phyloP scores from a whole-genome alignment of 2,113 vertebrate species.

The Excalfactoria chinensis region DNA sequence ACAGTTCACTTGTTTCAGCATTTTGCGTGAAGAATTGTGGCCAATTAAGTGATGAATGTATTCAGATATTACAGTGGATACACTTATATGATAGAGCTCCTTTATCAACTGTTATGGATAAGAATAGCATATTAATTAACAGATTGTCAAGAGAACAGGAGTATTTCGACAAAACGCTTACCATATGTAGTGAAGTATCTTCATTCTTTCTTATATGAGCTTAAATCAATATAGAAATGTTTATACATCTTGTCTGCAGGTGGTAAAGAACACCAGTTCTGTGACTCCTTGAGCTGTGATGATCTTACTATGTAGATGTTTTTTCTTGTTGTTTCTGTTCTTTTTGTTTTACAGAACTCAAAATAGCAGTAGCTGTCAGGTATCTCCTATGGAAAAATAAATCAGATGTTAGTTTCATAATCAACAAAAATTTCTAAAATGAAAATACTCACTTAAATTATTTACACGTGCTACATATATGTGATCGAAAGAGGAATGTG shows the following conservation, averaged over 20 bases:
- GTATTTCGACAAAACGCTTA: not conserved
- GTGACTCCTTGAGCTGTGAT: not conserved
- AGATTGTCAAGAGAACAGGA: not conserved
- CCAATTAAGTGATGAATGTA: slow-evolving; percentile 39
- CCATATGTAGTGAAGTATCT: not conserved
- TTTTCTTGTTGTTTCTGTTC: not conserved
- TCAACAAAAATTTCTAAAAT: not conserved
- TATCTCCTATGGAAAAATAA: not conserved
- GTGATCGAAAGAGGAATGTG: not conserved
- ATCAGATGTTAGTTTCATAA: not conserved
- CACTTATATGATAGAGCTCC: slow-evolving; percentile 5
- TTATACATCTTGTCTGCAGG: not conserved
- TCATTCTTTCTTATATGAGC: not conserved
- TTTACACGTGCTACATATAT: not conserved
- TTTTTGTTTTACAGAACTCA: not conserved
- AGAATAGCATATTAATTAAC: slow-evolving; percentile 31
- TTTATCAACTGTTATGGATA: slow-evolving; percentile 43
- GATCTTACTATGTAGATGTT: not conserved
- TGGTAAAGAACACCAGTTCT: not conserved
- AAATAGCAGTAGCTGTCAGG: not conserved
- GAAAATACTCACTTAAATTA: not conserved
- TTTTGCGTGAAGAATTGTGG: slow-evolving; percentile 46
- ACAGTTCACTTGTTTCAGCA: slow-evolving; percentile 66
- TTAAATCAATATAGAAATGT: not conserved
- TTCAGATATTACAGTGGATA: slow-evolving; percentile 34